Percentiles rank a stretch among this genome's conserved stretches.
Evolutionary conservation across 2,797 vertebrate genomes (phyloP).

Genomic region (Mormyrus proboscirostris): DNA sequence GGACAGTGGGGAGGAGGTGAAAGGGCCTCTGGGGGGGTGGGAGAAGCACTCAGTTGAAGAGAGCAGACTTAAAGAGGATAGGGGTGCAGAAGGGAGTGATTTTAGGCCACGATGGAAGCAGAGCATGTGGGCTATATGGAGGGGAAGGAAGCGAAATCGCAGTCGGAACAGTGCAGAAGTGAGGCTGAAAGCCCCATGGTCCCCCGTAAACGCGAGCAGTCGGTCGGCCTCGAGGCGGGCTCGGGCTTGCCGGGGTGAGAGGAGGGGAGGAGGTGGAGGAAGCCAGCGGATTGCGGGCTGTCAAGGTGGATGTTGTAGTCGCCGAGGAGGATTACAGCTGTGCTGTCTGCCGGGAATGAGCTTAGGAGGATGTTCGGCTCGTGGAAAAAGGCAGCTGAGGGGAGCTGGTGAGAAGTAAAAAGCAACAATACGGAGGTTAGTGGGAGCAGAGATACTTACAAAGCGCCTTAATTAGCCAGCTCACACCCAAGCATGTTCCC

Average conservation of each 20-base stretch:
- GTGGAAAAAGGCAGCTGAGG: neutral
- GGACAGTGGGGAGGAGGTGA: neutral
- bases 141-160: neutral
- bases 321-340: neutral
- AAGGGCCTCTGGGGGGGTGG: neutral
- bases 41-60: neutral
- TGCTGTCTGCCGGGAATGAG: conserved; percentile 4
- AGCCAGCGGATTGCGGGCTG: neutral
- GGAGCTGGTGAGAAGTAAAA: neutral
- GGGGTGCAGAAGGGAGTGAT: neutral
- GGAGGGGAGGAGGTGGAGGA: neutral
- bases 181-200: neutral
- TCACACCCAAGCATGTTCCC: neutral
- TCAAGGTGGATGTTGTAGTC: neutral
- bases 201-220: neutral
- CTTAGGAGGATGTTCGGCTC: conserved; percentile 7
- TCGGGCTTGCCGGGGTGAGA: neutral
- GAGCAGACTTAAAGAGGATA: neutral
- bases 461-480: neutral
- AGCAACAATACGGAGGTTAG: neutral
- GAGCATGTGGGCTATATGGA: neutral
- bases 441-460: neutral
- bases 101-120: neutral
- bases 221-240: neutral
- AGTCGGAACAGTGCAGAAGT: neutral